A percentile compares a stretch with the other conserved stretches of the same genome.
These are phyloP conservation scores for Gobio occitaniae DNA, from an alignment of 2,797 vertebrate species.

Conservation along the genomic window DNA sequence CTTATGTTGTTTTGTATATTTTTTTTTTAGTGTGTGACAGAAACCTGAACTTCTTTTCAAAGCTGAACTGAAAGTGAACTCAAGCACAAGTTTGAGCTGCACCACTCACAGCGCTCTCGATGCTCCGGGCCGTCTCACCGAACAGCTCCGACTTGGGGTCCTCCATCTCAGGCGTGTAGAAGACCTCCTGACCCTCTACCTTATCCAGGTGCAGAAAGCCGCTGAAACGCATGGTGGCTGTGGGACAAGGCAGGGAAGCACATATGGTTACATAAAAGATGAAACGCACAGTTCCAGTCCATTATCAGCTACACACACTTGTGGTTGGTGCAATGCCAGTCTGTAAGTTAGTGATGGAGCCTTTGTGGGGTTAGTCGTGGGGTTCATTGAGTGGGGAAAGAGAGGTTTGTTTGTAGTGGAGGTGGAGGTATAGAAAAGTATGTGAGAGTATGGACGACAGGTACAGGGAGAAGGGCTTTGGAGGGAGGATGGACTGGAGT, in stretches of 20 bases:
- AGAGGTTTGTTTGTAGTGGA: conserved; percentile 56
- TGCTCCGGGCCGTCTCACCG: conserved; percentile 95
- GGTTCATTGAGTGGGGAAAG: conserved; percentile 61
- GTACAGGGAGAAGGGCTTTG: conserved; percentile 41
- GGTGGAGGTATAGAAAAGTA: conserved; percentile 64
- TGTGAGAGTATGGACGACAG: conserved; percentile 50
- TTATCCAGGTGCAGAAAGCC: conserved; percentile 91
- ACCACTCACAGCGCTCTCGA: conserved; percentile 88
- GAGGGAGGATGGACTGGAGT: conserved; percentile 73
- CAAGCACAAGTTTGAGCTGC: conserved; percentile 5
- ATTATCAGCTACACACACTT: conserved; percentile 61
- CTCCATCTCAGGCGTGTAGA: conserved; percentile 96
- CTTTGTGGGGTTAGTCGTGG: conserved; percentile 65
- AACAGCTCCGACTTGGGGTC: conserved; percentile 98
- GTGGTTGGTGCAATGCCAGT: conserved; percentile 73
- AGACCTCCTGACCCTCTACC: conserved; percentile 94
- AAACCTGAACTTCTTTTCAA: conserved; percentile 29
- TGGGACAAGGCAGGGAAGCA: conserved; percentile 32
- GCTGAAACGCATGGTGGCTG: conserved; percentile 92
- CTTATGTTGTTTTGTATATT: background rate
- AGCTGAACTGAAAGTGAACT: conserved; percentile 28
- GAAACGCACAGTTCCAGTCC: background rate
- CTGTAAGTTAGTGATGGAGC: conserved; percentile 79
- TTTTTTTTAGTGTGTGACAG: background rate
- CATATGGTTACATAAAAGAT: conserved; percentile 23